phyloP scores from a whole-genome alignment of 2,113 vertebrate genomes.

The Poeciliopsis prolifica region DNA sequence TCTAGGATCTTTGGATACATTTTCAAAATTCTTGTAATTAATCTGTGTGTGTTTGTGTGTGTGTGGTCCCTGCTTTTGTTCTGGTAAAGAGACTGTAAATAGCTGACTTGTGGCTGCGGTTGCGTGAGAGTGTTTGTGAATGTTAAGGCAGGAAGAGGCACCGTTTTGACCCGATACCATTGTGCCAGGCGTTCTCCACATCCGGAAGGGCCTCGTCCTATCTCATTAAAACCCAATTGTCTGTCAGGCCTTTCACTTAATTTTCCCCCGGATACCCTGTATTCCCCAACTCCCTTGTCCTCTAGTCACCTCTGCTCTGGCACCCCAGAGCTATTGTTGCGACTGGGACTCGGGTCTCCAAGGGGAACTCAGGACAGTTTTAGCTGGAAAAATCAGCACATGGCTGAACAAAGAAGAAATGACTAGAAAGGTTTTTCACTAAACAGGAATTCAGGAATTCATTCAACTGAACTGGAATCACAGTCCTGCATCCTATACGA shows the following conservation, averaged over 20 bases:
- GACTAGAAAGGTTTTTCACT: constrained; percentile 6
- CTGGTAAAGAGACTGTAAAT: constrained; percentile 18
- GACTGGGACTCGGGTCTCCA: constrained; percentile 49
- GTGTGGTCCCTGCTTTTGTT: no score
- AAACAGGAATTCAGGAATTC: constrained; percentile 2
- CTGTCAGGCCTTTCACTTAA: constrained; percentile 51
- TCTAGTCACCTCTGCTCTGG: constrained; percentile 34
- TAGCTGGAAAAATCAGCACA: constrained; percentile 49
- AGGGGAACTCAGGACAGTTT: constrained; percentile 56
- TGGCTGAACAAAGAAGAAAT: constrained; percentile 19
- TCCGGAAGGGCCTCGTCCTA: constrained; percentile 65
- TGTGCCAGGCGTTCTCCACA: constrained; percentile 54
- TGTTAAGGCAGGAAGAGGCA: constrained; percentile 49
- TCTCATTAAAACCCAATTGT: constrained; percentile 75
- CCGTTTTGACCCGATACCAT: constrained; percentile 54
- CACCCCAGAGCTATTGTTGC: constrained; percentile 68
- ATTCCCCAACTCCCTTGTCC: constrained; percentile 17
- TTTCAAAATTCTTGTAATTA: neutral
- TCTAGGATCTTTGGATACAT: neutral
- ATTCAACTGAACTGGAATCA: neutral
- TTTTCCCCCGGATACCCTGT: constrained; percentile 53
- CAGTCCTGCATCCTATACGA: neutral
- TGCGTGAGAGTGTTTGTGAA: constrained; percentile 53
- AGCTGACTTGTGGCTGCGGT: constrained; percentile 35
- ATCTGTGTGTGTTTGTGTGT: neutral